Conservation (phyloP, 2,113 vertebrate genomes). For the Neopipo cinnamomea region DNA sequence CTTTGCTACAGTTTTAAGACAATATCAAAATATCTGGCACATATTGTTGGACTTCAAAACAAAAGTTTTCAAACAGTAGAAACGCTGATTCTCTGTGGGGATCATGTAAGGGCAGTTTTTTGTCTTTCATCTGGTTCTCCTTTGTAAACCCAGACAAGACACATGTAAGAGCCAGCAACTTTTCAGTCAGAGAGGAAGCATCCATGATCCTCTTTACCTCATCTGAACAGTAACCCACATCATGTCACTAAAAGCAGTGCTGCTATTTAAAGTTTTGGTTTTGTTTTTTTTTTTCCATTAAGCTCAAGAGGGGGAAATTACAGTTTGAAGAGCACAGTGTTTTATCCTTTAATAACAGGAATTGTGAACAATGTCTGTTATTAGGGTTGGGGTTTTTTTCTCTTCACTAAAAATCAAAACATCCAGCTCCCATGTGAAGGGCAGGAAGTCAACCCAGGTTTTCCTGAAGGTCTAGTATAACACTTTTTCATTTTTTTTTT, state of each 20-base stretch:
- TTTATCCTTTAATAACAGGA: background rate
- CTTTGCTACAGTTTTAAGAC: background rate
- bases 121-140: constrained; percentile 11
- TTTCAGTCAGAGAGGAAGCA: background rate
- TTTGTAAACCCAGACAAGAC: constrained; percentile 25
- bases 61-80: background rate
- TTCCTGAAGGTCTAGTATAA: background rate
- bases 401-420: background rate
- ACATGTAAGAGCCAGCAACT: background rate
- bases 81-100: background rate
- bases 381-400: background rate
- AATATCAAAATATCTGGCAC: background rate
- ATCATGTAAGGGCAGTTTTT: background rate
- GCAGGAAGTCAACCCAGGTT: background rate
- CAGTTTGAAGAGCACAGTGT: background rate
- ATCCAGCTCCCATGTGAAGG: background rate
- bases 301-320: constrained; percentile 10
- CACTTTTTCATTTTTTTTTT: background rate
- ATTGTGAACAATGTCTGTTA: background rate
- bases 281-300: background rate
- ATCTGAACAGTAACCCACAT: background rate
- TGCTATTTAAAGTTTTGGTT: background rate
- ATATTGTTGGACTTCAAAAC: background rate
- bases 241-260: background rate
- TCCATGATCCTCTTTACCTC: background rate